These are phyloP conservation scores for Leptopilina syphax DNA, from an alignment of 2,888 invertebrate genomes.

Conservation along the genomic window DNA sequence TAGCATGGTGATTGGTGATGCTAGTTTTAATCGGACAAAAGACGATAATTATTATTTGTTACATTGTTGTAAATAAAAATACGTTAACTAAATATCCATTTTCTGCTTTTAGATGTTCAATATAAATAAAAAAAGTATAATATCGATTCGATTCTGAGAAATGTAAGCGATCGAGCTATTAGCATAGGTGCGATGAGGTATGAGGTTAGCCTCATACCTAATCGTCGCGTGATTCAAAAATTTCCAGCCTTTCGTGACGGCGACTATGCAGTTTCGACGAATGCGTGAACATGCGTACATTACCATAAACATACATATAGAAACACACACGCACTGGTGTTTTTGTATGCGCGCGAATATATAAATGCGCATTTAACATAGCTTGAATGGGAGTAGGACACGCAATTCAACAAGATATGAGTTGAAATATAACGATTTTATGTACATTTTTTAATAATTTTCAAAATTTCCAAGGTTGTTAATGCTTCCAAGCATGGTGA, in stretches of 20 bases:
- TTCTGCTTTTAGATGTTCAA: not conserved
- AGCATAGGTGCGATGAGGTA: conserved; percentile 66
- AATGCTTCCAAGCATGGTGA: not conserved
- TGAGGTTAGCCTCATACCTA: conserved; percentile 69
- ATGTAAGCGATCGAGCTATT: conserved; percentile 50
- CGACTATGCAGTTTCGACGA: conserved; percentile 46
- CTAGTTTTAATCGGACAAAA: too few relatives aligned
- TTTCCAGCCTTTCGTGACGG: conserved; percentile 66
- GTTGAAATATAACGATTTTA: not conserved
- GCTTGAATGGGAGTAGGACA: conserved; percentile 56
- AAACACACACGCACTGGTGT: not conserved
- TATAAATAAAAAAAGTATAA: not conserved
- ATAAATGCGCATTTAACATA: conserved; percentile 54
- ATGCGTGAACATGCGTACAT: conserved; percentile 47
- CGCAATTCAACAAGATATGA: conserved; percentile 60
- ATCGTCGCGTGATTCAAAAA: conserved; percentile 70
- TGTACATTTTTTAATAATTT: not conserved
- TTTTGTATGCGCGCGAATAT: conserved; percentile 17
- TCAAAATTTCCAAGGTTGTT: not conserved
- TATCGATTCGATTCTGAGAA: not conserved
- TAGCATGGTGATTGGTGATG: not conserved
- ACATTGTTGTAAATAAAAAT: not conserved
- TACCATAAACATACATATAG: conserved; percentile 6
- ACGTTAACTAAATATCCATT: not conserved
- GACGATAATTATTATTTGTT: too few relatives aligned